Evolutionary conservation across 2,113 vertebrate species (phyloP).

Genomic region (Andinoacara biseriatus): DNA sequence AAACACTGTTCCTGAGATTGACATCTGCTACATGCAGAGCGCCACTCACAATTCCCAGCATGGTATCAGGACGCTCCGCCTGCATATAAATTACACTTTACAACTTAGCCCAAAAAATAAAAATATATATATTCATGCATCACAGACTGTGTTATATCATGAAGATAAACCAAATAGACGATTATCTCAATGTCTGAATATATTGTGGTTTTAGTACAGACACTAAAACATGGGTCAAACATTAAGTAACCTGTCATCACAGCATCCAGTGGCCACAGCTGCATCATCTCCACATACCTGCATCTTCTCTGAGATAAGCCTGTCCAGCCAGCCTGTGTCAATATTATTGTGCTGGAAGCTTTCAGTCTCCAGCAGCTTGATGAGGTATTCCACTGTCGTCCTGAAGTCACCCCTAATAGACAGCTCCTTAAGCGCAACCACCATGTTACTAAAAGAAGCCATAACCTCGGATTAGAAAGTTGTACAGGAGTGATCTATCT

Average conservation of each 20-base stretch:
- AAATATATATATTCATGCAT: neutral
- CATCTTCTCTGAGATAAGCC: slow-evolving; percentile 97
- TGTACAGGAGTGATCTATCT: neutral
- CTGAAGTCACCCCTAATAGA: slow-evolving; percentile 98
- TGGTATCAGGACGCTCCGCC: slow-evolving; percentile 97
- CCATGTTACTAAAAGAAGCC: slow-evolving; percentile 89
- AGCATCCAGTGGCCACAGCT: neutral
- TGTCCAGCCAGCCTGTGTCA: slow-evolving; percentile 97
- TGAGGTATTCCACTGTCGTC: slow-evolving; percentile 98
- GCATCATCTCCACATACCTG: slow-evolving; percentile 81
- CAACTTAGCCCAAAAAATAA: neutral
- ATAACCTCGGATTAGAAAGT: neutral
- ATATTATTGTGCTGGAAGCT: slow-evolving; percentile 97
- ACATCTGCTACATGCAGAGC: slow-evolving; percentile 97
- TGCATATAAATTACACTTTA: slow-evolving; percentile 60
- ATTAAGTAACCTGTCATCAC: neutral
- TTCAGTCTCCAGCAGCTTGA: slow-evolving; percentile 95
- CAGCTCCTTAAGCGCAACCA: slow-evolving; percentile 96
- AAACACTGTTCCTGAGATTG: slow-evolving; percentile 92
- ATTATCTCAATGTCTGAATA: neutral
- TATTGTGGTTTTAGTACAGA: neutral
- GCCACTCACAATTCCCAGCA: slow-evolving; percentile 95
- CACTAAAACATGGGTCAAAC: neutral
- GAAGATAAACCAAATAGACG: neutral
- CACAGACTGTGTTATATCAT: neutral